Base-by-base conservation (phyloP, 2,113 vertebrate genomes). In the Ancistrus triradiatus region DNA sequence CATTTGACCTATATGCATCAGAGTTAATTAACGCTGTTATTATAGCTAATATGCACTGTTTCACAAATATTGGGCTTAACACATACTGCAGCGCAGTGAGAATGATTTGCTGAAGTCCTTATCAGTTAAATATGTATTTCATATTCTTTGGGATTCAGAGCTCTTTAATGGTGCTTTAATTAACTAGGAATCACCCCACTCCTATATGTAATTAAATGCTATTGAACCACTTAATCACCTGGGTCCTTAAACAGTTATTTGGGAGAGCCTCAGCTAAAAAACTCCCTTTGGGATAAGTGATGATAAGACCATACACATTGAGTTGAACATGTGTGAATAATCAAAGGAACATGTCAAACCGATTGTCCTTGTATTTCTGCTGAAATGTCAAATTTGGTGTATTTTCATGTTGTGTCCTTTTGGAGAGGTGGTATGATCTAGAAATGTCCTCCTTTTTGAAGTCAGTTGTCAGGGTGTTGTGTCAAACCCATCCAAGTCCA, bases 191-290 rank as follows among this genome's bases (percentile, higher is more conserved):
- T 72, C 14, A 2, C 38, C 71, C 67, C 65, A 21, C 63, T 69
- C 59, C 53, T 65, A 65, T 68, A 64, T 74, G 65, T 74, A 76
- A 78, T 76, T 76, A 78, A 78, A 72, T 48, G 55, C 71, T 69
- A 49, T 66, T 74, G 68, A 76, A 72, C 53, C 74, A 72, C 74
- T 76, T 78, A 74, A 78, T 72, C 59, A 58, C 37, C 35, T 63
- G 47, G 61, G 53, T 63, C 66, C 63, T 66, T 66, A 69, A 63
- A 74, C 59, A 55, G 58, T 73, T 76, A 69, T 73, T 66, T 68
- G 52, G 59, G 51, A 55, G 21, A 47, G 43, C 49, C 18, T 19
- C 22, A 24, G 47, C 57, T 48, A 31, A 65, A 63, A 51, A 44
- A 37, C 8, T 35, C 37, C 55, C 61, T 66, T 52, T 17, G 44